Evolutionary conservation across 2,888 invertebrate species (phyloP).

Genomic region (Drosophila paracracens): DNA sequence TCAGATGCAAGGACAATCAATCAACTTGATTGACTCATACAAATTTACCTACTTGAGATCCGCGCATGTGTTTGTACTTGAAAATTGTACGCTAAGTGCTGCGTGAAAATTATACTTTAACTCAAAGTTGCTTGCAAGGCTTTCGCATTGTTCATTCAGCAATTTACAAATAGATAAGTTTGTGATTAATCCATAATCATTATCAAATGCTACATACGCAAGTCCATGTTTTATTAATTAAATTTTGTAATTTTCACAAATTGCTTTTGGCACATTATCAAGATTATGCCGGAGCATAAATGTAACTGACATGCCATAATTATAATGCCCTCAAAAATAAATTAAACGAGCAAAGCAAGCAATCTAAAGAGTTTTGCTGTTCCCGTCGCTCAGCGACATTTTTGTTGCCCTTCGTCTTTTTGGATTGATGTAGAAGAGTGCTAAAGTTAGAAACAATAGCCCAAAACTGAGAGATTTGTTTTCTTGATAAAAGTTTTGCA

Average conservation of each 20-base stretch:
- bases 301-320: slow-evolving; percentile 32
- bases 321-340: slow-evolving; percentile 44
- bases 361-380: slow-evolving; percentile 20
- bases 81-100: slow-evolving; percentile 25
- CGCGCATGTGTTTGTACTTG: slow-evolving; percentile 12
- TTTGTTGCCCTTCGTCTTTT: slow-evolving; percentile 8
- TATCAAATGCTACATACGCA: neutral
- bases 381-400: slow-evolving; percentile 17
- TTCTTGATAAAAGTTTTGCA: slow-evolving; percentile 11
- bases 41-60: slow-evolving; percentile 29
- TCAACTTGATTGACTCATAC: slow-evolving; percentile 61
- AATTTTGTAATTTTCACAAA: slow-evolving; percentile 6
- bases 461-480: slow-evolving; percentile 18
- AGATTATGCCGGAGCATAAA: slow-evolving; percentile 25
- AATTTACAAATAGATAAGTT: slow-evolving; percentile 21
- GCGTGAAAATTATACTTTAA: slow-evolving; percentile 29
- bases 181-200: neutral
- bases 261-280: slow-evolving; percentile 21
- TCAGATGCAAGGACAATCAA: slow-evolving; percentile 54
- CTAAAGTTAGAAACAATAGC: slow-evolving; percentile 51
- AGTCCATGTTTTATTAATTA: slow-evolving; percentile 18
- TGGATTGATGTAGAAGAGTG: slow-evolving; percentile 44
- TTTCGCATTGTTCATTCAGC: slow-evolving; percentile 6
- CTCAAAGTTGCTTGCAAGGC: slow-evolving; percentile 7
- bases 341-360: slow-evolving; percentile 38